Evolutionary conservation across 2,888 invertebrate species (phyloP), one percentile per base, ranked within the genome.

Genomic region (Ditula angustiorana): DNA sequence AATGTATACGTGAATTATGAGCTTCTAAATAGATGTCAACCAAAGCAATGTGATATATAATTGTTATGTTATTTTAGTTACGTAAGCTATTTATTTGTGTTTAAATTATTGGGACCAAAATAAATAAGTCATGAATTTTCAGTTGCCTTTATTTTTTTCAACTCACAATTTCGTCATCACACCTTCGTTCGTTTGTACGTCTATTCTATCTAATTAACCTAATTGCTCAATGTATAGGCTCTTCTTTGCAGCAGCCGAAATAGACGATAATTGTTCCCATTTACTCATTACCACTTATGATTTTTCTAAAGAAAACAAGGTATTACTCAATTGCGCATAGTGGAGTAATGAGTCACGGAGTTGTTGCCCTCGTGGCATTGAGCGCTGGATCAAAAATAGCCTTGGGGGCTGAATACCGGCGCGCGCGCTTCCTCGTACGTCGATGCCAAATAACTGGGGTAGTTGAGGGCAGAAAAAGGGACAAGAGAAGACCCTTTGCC

Each of bases 281-380:
- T 37, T 35, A 23, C 44, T 52, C 26, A 53, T 59, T 59, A 64
- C 4, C 59, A 47, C 63, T 50, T 23, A 21, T 30, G 53, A 53
- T 53, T 49, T 33, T 26, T 30, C 28, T 30, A 19, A 10, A 65
- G 24, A 50, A 24, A 26, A 44, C 26, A 13, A 19, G 26, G 64
- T 64, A 46, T 64, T 64, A 64, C 59, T 68, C 73, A 74, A 75
- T 74, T 74, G 67, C 73, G 68, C 52, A 74, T 72, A 73, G 73
- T 72, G 67, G 72, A 74, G 79, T 77, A 82, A 83, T 85, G 84
- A 83, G 78, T 85, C 84, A 86, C 81, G 83, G n/a, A 89, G 89
- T 84, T 86, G 83, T 87, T 90, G 89, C 87, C 91, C 91, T 76
- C 87, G 83, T 89, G 90, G 87, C 92, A 91, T 89, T 92, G 92